Conservation (phyloP, 92 coral and sea anemone genomes). For the Siderastrea siderea region DNA sequence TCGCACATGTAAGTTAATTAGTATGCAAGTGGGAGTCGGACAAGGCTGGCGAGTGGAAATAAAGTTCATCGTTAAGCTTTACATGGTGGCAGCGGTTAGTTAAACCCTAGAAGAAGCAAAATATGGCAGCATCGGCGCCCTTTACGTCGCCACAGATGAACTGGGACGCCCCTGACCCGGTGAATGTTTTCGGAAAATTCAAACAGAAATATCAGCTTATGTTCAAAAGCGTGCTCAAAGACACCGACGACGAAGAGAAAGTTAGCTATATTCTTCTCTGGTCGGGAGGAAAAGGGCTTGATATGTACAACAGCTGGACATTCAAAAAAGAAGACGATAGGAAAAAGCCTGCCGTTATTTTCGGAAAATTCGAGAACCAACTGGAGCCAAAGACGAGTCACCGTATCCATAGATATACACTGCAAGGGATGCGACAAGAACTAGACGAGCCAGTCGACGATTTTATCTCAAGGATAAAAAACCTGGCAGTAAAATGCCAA, state of each 20-base stretch:
- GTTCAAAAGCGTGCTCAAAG: constrained; percentile 19
- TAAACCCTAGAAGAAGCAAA: not conserved
- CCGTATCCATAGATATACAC: constrained; percentile 3
- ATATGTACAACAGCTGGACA: constrained; percentile 47
- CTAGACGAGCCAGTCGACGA: constrained; percentile 7
- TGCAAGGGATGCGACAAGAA: constrained; percentile 27
- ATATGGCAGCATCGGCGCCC: not conserved
- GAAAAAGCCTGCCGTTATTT: constrained; percentile 30
- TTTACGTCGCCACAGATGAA: constrained; percentile 18
- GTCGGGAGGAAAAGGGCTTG: constrained; percentile 10
- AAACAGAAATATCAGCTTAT: constrained; percentile 26
- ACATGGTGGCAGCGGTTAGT: not conserved
- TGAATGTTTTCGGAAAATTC: constrained; percentile 25
- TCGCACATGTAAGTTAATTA: no score
- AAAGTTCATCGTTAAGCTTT: no score
- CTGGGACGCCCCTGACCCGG: constrained; percentile 34
- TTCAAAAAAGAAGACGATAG: not conserved
- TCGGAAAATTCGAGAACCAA: constrained; percentile 9
- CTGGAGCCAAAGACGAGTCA: constrained; percentile 37
- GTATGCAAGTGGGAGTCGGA: no score
- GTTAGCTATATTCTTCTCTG: constrained; percentile 21
- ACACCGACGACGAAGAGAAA: constrained; percentile 10
- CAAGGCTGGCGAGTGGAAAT: no score
- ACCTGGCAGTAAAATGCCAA: constrained; percentile 33
- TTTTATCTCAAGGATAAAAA: constrained; percentile 33